phyloP scores from a whole-genome alignment of 1,140 invertebrate species.

The Eulimnadia texana region DNA sequence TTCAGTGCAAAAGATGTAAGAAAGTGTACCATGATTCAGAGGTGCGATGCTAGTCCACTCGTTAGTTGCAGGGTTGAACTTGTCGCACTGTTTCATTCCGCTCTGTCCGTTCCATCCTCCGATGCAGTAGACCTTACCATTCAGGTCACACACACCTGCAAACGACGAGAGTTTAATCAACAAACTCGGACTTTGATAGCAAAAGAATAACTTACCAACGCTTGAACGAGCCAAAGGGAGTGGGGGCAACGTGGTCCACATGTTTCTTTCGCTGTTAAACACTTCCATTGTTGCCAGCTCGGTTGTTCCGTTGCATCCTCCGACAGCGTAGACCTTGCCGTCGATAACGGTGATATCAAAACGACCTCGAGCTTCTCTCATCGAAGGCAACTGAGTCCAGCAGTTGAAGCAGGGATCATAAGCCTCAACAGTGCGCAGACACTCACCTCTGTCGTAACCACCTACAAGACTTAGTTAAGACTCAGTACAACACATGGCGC shows the following conservation, averaged over 20 bases:
- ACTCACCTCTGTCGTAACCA: constrained; percentile 73
- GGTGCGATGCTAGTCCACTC: constrained; percentile 50
- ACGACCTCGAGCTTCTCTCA: constrained; percentile 54
- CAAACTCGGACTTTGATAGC: neutral
- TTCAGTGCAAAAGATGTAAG: neutral
- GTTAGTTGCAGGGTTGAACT: constrained; percentile 44
- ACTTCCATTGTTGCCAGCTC: constrained; percentile 54
- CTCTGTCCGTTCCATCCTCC: constrained; percentile 66
- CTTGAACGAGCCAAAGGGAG: constrained; percentile 50
- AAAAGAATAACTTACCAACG: constrained; percentile 39
- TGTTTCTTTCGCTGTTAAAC: constrained; percentile 37
- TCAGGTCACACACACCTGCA: constrained; percentile 50
- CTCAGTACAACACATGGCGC: neutral
- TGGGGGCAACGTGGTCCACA: constrained; percentile 46
- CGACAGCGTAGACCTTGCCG: constrained; percentile 54
- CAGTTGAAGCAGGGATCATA: constrained; percentile 51
- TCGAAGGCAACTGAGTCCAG: constrained; percentile 48
- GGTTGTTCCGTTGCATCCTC: constrained; percentile 61
- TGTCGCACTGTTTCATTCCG: constrained; percentile 57
- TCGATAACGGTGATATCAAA: constrained; percentile 54
- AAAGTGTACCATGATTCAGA: constrained; percentile 39
- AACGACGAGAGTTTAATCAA: constrained; percentile 16
- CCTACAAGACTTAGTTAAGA: constrained; percentile 33
- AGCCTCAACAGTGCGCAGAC: constrained; percentile 54
- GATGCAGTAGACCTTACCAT: constrained; percentile 55